Base-by-base conservation (phyloP, 1,140 invertebrate species). In the Trachymyrmex cornetzi region DNA sequence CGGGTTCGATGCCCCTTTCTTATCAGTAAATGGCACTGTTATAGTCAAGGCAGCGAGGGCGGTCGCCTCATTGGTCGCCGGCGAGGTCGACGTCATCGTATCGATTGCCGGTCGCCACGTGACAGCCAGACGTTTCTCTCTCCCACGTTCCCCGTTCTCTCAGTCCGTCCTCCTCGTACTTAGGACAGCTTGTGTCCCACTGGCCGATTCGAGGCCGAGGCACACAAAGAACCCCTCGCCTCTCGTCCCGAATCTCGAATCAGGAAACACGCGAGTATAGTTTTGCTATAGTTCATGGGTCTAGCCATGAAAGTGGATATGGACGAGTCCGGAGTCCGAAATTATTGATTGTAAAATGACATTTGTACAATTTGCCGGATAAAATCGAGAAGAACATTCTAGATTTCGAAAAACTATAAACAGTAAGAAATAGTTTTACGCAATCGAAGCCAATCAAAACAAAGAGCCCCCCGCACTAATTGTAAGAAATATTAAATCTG, bases 1-100 rank as follows among this genome's bases (percentile, higher is more conserved):
- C 77, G 88, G 92, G 93, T 93, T 93, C 93, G 92, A 93, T 92
- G 93, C 92, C 89, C 92, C 82, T 89, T 88, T 86, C 85, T 93
- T 93, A 93, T 93, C 93, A 91, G 85, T 77, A 85, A 38, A 88
- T 75, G 89, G 84, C 53, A 71, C 75, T 84, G 88, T 87, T 86
- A 87, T 67, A 63, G 66, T 59, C 57, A 82, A 90, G 87, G 48
- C 63, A n/a, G 12, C 34, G 59, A 14, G 27, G 67, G 66, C 38
- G 38, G 24, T 19, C 66, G 44, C 19, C 67, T 61, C 55, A 90
- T 92, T 92, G 91, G 91, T 86, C 59, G 55, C 63, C 63, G 67
- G 4, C 63, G 24, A 84, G 44, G 19, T 64, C 88, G 87, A 93
- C 89, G 91, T 93, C 91, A 92, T 69, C 63, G 24, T 90, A 93